Evolutionary conservation across 2,888 invertebrate genomes (phyloP), one percentile per base, ranked within the genome.

Genomic region (Imbricaverruca yamaguchii): DNA sequence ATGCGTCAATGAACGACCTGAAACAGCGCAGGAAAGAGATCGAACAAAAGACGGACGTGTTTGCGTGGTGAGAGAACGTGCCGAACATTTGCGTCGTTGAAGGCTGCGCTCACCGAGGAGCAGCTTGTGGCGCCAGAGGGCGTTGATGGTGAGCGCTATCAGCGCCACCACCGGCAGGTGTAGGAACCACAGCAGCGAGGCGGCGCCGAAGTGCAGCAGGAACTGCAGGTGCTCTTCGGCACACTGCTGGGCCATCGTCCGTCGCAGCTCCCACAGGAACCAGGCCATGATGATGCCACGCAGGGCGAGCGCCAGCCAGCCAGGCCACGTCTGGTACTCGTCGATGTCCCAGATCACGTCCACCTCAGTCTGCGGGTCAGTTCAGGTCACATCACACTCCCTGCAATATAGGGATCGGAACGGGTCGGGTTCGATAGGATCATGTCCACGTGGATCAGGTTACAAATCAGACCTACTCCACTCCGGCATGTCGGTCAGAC

Each of bases 261-360:
- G 91, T 69, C 94, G 90, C 80, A 92, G 88, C 84, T 90, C 89
- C 81, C 92, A 90, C 59, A 96, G 89, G 87, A 96, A 96, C 96
- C 96, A 96, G 80, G 93, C 88, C 92, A 95, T 96, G 85, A 96
- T 94, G 80, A 92, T 89, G 80, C 94, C 91, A 79, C 96, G 90
- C 84, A 98, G 92, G 57, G 93, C 91, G 0, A 98, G 90, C 83
- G 97, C 95, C 83, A 97, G 90, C 93, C 96, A 96, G 10, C 98
- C 98, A 0, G 98, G 97, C 95, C 96, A 96, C 0, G 97, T 97
- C 88, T 97, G 96, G 88, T 97, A 98, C 86, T 98, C 96, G 86
- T 97, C 97, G 81, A 96, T 94, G 87, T 98, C 97, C 87, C 96
- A 96, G 85, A 97, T 94, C 80, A 96, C 94, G 87, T 98, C 96